Evolutionary conservation across 2,888 invertebrate species (phyloP).

Genomic region (Drosophila setosimentum): DNA sequence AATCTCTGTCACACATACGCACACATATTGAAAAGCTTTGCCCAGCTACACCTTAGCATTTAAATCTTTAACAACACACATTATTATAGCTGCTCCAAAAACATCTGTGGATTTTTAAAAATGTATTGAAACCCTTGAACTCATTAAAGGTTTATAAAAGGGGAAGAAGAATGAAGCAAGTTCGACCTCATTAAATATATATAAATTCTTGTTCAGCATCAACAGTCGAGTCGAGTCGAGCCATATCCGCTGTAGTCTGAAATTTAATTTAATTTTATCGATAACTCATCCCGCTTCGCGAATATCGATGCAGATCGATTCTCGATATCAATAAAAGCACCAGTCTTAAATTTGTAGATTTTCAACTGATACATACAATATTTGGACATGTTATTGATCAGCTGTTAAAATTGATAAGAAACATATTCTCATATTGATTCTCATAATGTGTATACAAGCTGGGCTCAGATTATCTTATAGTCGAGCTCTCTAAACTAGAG

Average conservation of each 20-base stretch:
- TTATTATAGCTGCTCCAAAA: background rate
- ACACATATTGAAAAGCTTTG: slow-evolving; percentile 5
- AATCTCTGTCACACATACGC: slow-evolving; percentile 5
- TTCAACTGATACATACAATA: background rate
- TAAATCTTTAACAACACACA: slow-evolving; percentile 2
- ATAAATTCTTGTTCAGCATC: background rate
- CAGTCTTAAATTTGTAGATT: background rate
- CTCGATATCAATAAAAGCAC: background rate
- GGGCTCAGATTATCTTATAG: too few species aligned
- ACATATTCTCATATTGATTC: too few species aligned
- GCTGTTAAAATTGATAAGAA: too few species aligned
- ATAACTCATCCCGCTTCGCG: too few species aligned
- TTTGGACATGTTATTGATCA: background rate
- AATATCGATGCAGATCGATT: too few species aligned
- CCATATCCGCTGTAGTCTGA: too few species aligned
- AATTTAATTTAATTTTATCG: background rate
- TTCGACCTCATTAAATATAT: background rate
- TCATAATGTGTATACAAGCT: too few species aligned
- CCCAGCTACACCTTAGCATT: background rate
- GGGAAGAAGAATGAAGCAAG: background rate
- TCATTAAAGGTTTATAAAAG: background rate
- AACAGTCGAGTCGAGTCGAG: background rate
- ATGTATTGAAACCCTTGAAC: background rate
- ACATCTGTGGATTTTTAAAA: too few species aligned
- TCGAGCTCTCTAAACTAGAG: background rate